phyloP scores from a whole-genome alignment of 2,888 invertebrate species.

The Xestia sexstrigata region DNA sequence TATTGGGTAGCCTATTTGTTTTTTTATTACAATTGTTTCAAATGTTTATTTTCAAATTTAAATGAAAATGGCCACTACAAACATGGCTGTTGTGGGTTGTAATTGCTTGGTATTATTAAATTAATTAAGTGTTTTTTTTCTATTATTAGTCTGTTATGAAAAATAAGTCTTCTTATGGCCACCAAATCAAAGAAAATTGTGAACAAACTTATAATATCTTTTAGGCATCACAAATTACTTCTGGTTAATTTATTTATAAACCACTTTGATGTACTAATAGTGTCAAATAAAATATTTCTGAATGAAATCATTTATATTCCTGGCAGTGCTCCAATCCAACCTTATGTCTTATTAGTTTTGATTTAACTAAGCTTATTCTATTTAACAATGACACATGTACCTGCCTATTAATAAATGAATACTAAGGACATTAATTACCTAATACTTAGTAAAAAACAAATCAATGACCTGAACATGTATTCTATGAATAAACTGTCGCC shows the following conservation, averaged over 20 bases:
- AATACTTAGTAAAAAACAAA: neutral
- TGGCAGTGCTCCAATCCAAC: constrained; percentile 60
- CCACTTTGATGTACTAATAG: constrained; percentile 46
- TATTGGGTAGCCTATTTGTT: neutral
- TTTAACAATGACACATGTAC: neutral
- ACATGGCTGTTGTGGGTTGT: neutral
- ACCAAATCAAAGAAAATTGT: neutral
- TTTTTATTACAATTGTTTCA: neutral
- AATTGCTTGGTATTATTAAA: neutral
- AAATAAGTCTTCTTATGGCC: neutral
- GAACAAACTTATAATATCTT: neutral
- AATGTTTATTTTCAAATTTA: neutral
- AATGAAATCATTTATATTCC: constrained; percentile 51
- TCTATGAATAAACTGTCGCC: constrained; percentile 54
- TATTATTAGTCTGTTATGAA: neutral
- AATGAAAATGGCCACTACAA: neutral
- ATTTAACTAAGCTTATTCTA: constrained; percentile 16
- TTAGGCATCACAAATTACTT: neutral
- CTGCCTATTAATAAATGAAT: neutral
- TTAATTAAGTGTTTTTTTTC: neutral
- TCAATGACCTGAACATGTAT: constrained; percentile 13
- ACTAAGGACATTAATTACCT: neutral
- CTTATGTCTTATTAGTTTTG: constrained; percentile 30
- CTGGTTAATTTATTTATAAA: constrained; percentile 10
- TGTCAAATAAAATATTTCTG: constrained; percentile 45